Percentiles rank a stretch among this genome's conserved stretches.
Evolutionary conservation across 1,140 invertebrate species (phyloP).

Genomic region (Caerostris extrusa): DNA sequence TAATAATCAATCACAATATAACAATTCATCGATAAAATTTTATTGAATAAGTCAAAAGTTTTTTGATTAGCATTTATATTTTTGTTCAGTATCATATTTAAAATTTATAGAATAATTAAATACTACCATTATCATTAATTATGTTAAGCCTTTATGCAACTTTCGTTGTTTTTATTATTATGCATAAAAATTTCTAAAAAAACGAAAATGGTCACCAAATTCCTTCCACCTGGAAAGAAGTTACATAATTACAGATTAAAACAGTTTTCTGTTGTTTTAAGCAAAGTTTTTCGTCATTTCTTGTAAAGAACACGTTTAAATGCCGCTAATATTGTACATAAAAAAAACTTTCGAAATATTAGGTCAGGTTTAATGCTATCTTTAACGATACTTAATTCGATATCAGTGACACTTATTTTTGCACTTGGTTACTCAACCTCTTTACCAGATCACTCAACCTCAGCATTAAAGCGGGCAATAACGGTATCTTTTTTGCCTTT

Average conservation of each 20-base stretch:
- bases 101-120: no score
- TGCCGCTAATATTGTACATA: neutral
- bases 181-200: neutral
- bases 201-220: neutral
- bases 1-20: no score
- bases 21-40: no score
- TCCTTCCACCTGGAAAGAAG: slow-evolving; percentile 5
- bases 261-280: neutral
- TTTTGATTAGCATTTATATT: no score
- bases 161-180: neutral
- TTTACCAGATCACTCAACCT: slow-evolving; percentile 34
- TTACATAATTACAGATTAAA: neutral
- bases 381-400: slow-evolving; percentile 55
- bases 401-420: slow-evolving; percentile 68
- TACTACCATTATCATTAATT: no score
- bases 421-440: slow-evolving; percentile 68
- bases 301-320: slow-evolving; percentile 32
- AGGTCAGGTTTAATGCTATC: slow-evolving; percentile 61
- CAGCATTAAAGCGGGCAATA: neutral
- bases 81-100: no score
- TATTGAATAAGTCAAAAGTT: no score
- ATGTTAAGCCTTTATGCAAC: neutral
- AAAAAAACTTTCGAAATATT: slow-evolving; percentile 50
- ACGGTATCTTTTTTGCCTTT: neutral
- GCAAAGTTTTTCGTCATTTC: slow-evolving; percentile 20